Percentiles rank a stretch among this genome's conserved stretches.
phyloP scores from a whole-genome alignment of 2,113 vertebrate species.

The Orycteropus afer region DNA sequence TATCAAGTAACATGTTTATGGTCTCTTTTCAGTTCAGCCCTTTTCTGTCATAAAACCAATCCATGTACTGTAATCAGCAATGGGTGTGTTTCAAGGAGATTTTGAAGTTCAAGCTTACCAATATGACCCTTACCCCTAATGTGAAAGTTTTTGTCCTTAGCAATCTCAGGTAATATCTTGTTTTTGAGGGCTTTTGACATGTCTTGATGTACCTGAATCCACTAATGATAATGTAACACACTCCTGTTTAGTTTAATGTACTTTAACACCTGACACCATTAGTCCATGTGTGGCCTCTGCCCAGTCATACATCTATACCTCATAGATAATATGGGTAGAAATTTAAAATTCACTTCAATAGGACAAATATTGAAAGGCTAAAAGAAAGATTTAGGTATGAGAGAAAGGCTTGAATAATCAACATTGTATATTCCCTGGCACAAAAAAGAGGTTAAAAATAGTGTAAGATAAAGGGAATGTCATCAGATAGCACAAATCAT shows the following conservation, averaged over 20 bases:
- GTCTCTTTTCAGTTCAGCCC: background rate
- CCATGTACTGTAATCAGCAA: background rate
- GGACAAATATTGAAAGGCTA: background rate
- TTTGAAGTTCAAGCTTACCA: background rate
- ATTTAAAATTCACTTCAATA: background rate
- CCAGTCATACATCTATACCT: background rate
- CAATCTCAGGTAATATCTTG: background rate
- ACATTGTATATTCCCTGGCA: slow-evolving; percentile 3
- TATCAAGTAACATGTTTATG: background rate
- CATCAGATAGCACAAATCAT: slow-evolving; percentile 54
- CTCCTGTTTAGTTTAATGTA: background rate
- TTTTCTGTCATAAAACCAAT: background rate
- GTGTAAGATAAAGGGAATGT: slow-evolving; percentile 48
- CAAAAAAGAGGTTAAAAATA: slow-evolving; percentile 62
- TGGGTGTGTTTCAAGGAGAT: background rate
- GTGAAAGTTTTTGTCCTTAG: background rate
- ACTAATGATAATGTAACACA: background rate
- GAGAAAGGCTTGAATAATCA: slow-evolving; percentile 10
- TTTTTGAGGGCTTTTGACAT: background rate
- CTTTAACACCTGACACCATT: background rate
- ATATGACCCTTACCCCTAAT: background rate
- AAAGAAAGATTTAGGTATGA: background rate
- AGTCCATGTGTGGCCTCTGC: background rate
- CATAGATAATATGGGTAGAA: background rate
- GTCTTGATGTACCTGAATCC: background rate